Base-by-base conservation (phyloP, 2,888 invertebrate genomes). In the Hermaeophaga mercurialis region DNA sequence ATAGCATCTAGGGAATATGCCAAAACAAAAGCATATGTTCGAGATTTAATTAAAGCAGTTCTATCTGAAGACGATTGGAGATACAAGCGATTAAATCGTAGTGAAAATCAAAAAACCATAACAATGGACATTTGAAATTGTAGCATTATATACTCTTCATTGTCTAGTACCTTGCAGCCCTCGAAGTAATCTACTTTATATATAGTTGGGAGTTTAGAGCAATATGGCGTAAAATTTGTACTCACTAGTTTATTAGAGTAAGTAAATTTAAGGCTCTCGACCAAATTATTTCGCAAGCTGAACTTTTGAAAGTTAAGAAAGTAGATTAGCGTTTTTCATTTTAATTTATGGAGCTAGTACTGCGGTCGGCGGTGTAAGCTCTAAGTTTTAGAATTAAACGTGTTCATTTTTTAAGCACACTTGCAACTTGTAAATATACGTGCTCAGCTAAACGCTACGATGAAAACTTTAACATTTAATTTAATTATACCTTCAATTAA, bases 181-280 rank as follows among this genome's bases (percentile, higher is more conserved):
- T 28, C 2, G 9, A n/a, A 8, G 9, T n/a, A 28, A 28, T 28
- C 28, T n/a, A 28, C 28, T 34, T 14, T 12, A 34, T 34, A 3
- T 14, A 34, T 36, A 36, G 17, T 36, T 17, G 1, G 12, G 12
- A 43, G 26, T 43, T 43, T 41, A 11, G 3, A 24, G 43, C 43
- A 43, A 43, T 43, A 43, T 14, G 43, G 6, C 24, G 19, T 33
- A 43, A 52, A 43, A 52, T 52, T 52, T 34, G 33, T 24, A 43
- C 22, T 41, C 33, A 12, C 19, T 17, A 33, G 43, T 50, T 50
- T 15, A 50, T 31, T 33, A 43, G 43, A 43, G 31, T 19, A 49
- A 31, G 49, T 41, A 43, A 50, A 50, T 50, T 43, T 50, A 50
- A 33, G 41, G 17, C 43, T 15, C 52, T 24, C 12, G 12, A 24